Percentiles rank a stretch among this genome's conserved stretches.
These are phyloP conservation scores for Zoanthus gigantus DNA, from an alignment of 92 coral and sea anemone genomes.

Conservation along the genomic window DNA sequence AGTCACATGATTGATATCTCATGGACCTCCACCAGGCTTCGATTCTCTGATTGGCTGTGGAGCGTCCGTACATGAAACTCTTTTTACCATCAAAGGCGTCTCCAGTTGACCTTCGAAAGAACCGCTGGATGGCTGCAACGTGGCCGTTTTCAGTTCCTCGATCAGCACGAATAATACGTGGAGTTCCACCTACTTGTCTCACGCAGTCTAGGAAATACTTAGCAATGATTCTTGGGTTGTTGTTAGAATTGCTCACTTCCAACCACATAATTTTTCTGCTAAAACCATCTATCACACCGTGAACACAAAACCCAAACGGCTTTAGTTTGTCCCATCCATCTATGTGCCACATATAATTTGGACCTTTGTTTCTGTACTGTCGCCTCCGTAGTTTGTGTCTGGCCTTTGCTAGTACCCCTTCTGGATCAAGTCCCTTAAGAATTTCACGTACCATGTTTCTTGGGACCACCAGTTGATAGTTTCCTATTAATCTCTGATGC, in stretches of 20 bases:
- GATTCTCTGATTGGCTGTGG: slow-evolving; percentile 49
- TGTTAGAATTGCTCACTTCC: slow-evolving; percentile 48
- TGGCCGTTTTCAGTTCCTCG: too few relatives aligned
- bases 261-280: neutral
- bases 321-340: too few relatives aligned
- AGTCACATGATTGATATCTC: too few relatives aligned
- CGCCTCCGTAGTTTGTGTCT: slow-evolving; percentile 26
- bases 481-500: slow-evolving; percentile 55
- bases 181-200: too few relatives aligned
- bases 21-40: too few relatives aligned
- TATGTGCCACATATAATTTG: too few relatives aligned
- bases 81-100: slow-evolving; percentile 39
- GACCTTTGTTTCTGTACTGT: slow-evolving; percentile 8
- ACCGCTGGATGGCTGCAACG: too few relatives aligned
- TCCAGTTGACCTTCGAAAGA: neutral
- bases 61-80: slow-evolving; percentile 3
- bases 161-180: too few relatives aligned
- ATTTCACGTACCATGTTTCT: slow-evolving; percentile 54
- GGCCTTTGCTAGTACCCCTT: slow-evolving; percentile 54
- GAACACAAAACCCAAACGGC: too few relatives aligned
- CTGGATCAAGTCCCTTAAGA: slow-evolving; percentile 48
- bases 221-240: slow-evolving; percentile 46
- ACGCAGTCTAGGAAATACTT: neutral
- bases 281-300: slow-evolving; percentile 12
- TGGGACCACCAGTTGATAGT: slow-evolving; percentile 38